Base-by-base conservation (phyloP, 2,888 invertebrate species). In the Troglohyphantes excavatus region DNA sequence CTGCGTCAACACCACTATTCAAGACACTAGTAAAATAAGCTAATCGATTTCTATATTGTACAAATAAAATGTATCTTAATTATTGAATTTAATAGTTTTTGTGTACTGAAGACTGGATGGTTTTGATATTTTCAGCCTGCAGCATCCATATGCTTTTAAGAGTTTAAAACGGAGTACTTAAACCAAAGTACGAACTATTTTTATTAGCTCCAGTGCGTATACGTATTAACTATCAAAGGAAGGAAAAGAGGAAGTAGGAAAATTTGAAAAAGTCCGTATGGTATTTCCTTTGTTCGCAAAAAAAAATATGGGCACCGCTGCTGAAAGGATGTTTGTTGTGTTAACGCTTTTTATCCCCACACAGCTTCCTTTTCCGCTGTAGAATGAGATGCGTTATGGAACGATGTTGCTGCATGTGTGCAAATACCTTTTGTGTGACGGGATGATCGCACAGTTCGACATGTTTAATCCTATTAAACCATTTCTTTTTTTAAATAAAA, bases 281-380 rank as follows among this genome's bases (percentile, higher is more conserved):
- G 21, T 17, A 27, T 19, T 70, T 46, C 46, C 72, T 72, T 72
- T 46, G 46, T 72, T 46, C 26, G 17, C 46, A 46, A 72, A 70
- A n/a, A n/a, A n/a, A 72, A 72, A 72, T 53, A 1, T 53, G 26
- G 46, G 72, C 21, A 33, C 23, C 26, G 17, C 46, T 23, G 23
- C 46, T 23, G 72, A 72, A 2, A 70, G 72, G 72, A 72, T 72
- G 46, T 53, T 72, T 72, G 72, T 46, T 72, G 46, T 23, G 26
- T 26, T 53, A 33, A 33, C 33, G 33, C 9, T 33, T 33, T 67
- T 67, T 39, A n/a, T 27, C 75, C 65, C 63, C 63, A 39, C 33
- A 2, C 78, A n/a, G 63, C 39, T 63, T 63, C 78, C 63, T 63
- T 63, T 76, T 61, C 75, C 59, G 59, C 21, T 78, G 63, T 63